Base-by-base conservation (phyloP, 2,113 vertebrate genomes). In the Craseonycteris thonglongyai region DNA sequence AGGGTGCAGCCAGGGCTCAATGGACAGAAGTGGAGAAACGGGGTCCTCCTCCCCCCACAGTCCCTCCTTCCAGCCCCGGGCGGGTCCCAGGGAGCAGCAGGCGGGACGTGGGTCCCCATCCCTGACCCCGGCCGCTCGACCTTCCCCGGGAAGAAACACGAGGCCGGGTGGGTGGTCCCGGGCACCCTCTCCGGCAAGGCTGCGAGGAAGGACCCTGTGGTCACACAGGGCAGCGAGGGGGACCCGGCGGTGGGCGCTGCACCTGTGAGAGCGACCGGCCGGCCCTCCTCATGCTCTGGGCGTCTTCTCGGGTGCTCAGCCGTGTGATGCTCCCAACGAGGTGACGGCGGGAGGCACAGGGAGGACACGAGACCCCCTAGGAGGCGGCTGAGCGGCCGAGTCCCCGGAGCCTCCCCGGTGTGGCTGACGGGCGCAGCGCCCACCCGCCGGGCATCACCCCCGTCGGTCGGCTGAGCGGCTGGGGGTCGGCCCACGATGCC, bases 361-460 rank as follows among this genome's bases (percentile, higher is more conserved):
- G 33, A 74, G 22, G 14, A 38, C 45, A 28, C 18, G 58, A 10
- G 12, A 49, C 30, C 7, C n/a, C 8, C 15, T 35, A 33, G 33
- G 15, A 6, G 56, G 47, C 10, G 22, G 38, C 33, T 19, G 15
- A 35, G 49, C 49, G 18, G 49, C n/a, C n/a, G n/a, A n/a, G n/a
- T n/a, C n/a, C n/a, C n/a, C n/a, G n/a, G n/a, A n/a, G n/a, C n/a
- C n/a, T n/a, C n/a, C n/a, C n/a, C n/a, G n/a, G n/a, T n/a, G n/a
- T n/a, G n/a, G n/a, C n/a, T n/a, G n/a, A n/a, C n/a, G n/a, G n/a
- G 49, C 49, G 5, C 28, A 40, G 2, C 12, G 5, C 5, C 10
- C 14, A 11, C 4, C 15, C 47, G 72, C 42, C 13, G 22, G n/a
- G 12, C 12, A 3, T 19, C 12, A 3, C 16, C n/a, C 33, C 51